Percentiles rank a stretch among this genome's conserved stretches.
Conservation (phyloP, 2,888 invertebrate genomes). For the Clostera curtula region DNA sequence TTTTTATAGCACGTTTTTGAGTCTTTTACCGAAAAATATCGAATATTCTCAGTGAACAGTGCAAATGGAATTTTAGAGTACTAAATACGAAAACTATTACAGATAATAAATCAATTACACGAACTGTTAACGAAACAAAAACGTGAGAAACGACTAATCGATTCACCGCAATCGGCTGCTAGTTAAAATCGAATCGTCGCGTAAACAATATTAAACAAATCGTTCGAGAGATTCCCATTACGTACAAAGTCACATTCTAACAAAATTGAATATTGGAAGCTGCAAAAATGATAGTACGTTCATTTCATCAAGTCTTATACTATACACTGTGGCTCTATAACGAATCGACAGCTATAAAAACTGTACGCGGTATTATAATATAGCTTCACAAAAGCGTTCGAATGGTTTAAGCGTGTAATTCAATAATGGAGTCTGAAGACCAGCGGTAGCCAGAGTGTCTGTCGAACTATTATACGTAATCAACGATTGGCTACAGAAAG, state of each 20-base stretch:
- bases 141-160: conserved; percentile 65
- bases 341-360: conserved; percentile 48
- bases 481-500: conserved; percentile 55
- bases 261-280: conserved; percentile 24
- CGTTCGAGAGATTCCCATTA: conserved; percentile 42
- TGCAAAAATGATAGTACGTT: conserved; percentile 24
- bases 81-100: conserved; percentile 42
- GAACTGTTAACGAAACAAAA: conserved; percentile 60
- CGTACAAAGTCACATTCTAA: conserved; percentile 26
- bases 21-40: too few relatives aligned
- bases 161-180: conserved; percentile 45
- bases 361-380: conserved; percentile 39
- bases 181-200: conserved; percentile 60
- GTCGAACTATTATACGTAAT: conserved; percentile 54
- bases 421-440: conserved; percentile 63
- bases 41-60: conserved; percentile 11
- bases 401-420: conserved; percentile 60
- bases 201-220: conserved; percentile 60
- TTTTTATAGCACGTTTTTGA: too few relatives aligned
- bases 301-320: conserved; percentile 18
- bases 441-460: conserved; percentile 59
- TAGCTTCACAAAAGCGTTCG: conserved; percentile 46
- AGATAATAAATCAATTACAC: conserved; percentile 55
- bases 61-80: conserved; percentile 22
- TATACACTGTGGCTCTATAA: conserved; percentile 36